Evolutionary conservation across 2,888 invertebrate genomes (phyloP).

Genomic region (Philonicus albiceps): DNA sequence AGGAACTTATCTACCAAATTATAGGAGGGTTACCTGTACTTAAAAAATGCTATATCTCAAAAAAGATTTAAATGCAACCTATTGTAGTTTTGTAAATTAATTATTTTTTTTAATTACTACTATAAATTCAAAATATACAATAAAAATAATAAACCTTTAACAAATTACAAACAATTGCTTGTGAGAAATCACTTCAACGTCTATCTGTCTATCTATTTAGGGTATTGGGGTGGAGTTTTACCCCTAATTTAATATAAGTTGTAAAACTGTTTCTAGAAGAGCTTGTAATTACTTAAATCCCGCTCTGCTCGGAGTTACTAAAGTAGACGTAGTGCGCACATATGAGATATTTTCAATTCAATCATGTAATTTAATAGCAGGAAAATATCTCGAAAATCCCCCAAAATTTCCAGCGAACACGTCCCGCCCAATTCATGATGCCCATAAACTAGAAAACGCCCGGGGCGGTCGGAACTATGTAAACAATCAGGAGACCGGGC

Average conservation of each 20-base stretch:
- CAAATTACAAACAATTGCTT: not conserved
- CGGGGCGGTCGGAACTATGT: not conserved
- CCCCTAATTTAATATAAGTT: not conserved
- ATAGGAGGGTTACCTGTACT: too few species aligned
- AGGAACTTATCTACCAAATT: too few species aligned
- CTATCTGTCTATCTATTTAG: not conserved
- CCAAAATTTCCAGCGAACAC: not conserved
- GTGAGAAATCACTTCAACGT: not conserved
- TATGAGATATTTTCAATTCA: not conserved
- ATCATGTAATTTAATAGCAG: slow-evolving; percentile 3
- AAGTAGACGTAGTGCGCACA: not conserved
- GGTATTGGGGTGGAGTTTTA: not conserved
- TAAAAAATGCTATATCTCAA: too few species aligned
- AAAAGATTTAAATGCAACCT: too few species aligned
- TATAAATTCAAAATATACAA: too few species aligned
- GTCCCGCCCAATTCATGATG: not conserved
- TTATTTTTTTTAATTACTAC: too few species aligned
- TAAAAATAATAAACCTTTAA: not conserved
- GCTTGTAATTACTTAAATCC: not conserved
- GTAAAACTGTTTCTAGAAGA: not conserved
- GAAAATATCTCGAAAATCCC: not conserved
- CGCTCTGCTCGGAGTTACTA: not conserved
- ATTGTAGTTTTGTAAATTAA: too few species aligned
- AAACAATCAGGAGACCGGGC: slow-evolving; percentile 20
- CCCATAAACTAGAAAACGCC: not conserved